A percentile compares a stretch with the other conserved stretches of the same genome.
Conservation (phyloP, 2,888 invertebrate species). For the Ornithoptera priamus region DNA sequence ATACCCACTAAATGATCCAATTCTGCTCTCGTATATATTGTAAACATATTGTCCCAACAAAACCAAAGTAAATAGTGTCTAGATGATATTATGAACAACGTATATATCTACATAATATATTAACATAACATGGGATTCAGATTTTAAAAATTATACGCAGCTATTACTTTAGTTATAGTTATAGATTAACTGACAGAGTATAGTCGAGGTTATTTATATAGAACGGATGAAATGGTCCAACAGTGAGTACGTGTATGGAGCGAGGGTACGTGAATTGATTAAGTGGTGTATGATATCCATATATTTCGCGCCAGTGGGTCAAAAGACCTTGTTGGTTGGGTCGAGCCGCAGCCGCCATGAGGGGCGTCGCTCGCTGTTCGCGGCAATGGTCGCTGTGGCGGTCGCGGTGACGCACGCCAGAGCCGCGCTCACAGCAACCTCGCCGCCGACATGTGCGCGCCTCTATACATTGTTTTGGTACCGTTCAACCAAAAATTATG, state of each 20-base stretch:
- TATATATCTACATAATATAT: too few relatives aligned
- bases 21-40: neutral
- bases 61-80: too few relatives aligned
- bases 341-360: conserved; percentile 95
- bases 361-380: conserved; percentile 87
- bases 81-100: too few relatives aligned
- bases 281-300: conserved; percentile 31
- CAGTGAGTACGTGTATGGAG: neutral
- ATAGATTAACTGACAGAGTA: neutral
- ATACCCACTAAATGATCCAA: neutral
- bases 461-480: conserved; percentile 17
- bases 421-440: conserved; percentile 64
- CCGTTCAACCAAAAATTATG: conserved; percentile 3
- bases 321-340: conserved; percentile 91
- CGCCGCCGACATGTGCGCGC: conserved; percentile 52
- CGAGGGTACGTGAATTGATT: neutral
- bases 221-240: neutral
- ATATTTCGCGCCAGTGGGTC: conserved; percentile 25
- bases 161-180: neutral
- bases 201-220: neutral
- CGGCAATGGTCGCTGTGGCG: conserved; percentile 74
- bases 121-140: too few relatives aligned
- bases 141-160: too few relatives aligned
- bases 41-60: too few relatives aligned
- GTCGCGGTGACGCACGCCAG: conserved; percentile 67